These are phyloP conservation scores for Rhynchonema sp. DNA, from an alignment of 2,888 invertebrate genomes.

Conservation along the genomic window DNA sequence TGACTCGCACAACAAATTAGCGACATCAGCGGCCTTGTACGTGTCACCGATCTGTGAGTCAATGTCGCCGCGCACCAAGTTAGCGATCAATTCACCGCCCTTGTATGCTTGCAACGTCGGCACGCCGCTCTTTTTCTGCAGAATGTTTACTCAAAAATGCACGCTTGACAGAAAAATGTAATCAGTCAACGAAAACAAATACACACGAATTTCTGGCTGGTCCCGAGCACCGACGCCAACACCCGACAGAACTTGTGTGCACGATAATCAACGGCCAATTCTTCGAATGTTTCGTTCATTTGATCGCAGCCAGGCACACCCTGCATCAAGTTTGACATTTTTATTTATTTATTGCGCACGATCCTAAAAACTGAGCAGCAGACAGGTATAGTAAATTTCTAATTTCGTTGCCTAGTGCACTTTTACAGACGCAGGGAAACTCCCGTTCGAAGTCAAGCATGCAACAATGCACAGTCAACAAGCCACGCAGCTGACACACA, in stretches of 20 bases:
- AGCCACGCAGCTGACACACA: too few relatives aligned
- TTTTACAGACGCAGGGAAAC: too few relatives aligned
- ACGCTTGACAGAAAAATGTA: background rate
- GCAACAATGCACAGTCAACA: too few relatives aligned
- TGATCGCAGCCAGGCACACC: slow-evolving; percentile 32
- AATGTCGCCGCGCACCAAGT: background rate
- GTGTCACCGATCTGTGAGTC: background rate
- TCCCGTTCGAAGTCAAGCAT: too few relatives aligned
- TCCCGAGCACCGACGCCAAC: slow-evolving; percentile 54
- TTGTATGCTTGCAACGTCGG: slow-evolving; percentile 81
- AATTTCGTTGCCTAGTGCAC: too few relatives aligned
- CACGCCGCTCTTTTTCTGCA: slow-evolving; percentile 51
- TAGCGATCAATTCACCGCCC: slow-evolving; percentile 37
- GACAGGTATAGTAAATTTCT: too few relatives aligned
- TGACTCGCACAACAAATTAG: background rate
- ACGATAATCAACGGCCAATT: slow-evolving; percentile 55
- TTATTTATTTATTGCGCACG: too few relatives aligned
- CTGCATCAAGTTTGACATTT: too few relatives aligned
- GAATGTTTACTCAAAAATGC: background rate
- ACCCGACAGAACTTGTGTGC: slow-evolving; percentile 74
- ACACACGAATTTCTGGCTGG: slow-evolving; percentile 57
- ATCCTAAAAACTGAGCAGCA: too few relatives aligned
- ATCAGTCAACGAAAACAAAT: too few relatives aligned
- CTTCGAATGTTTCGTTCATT: slow-evolving; percentile 62
- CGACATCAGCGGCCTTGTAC: background rate